A percentile compares a stretch with the other conserved stretches of the same genome.
Conservation (phyloP, 2,797 vertebrate species). For the Molothrus ater region DNA sequence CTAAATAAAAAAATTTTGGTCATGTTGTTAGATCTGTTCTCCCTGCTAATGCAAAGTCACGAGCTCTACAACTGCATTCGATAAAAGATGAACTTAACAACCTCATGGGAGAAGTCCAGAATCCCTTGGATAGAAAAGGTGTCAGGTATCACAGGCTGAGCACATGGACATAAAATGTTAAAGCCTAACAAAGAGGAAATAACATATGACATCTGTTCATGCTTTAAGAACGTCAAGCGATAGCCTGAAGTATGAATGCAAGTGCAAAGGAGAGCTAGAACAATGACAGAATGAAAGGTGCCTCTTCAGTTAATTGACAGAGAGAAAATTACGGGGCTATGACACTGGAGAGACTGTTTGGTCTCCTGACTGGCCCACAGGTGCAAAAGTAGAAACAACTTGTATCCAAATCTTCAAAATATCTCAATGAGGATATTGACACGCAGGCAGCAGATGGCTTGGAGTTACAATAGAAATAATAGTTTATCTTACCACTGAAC, state of each 20-base stretch:
- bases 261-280: background rate
- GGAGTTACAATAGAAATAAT: slow-evolving; percentile 75
- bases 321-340: background rate
- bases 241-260: background rate
- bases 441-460: slow-evolving; percentile 60
- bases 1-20: background rate
- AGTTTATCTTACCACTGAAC: slow-evolving; percentile 70
- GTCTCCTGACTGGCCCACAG: background rate
- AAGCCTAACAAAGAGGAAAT: background rate
- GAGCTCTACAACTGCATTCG: background rate
- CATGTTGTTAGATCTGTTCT: background rate
- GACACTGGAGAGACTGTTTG: background rate
- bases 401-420: slow-evolving; percentile 44
- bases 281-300: background rate
- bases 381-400: background rate
- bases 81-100: background rate
- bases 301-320: background rate
- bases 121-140: background rate
- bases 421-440: slow-evolving; percentile 76
- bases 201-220: background rate
- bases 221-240: background rate
- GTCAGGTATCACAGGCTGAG: background rate
- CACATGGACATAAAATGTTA: background rate
- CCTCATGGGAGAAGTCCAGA: background rate
- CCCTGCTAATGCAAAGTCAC: background rate